Evolutionary conservation across 2,888 invertebrate genomes (phyloP).

Genomic region (Tipula unca): DNA sequence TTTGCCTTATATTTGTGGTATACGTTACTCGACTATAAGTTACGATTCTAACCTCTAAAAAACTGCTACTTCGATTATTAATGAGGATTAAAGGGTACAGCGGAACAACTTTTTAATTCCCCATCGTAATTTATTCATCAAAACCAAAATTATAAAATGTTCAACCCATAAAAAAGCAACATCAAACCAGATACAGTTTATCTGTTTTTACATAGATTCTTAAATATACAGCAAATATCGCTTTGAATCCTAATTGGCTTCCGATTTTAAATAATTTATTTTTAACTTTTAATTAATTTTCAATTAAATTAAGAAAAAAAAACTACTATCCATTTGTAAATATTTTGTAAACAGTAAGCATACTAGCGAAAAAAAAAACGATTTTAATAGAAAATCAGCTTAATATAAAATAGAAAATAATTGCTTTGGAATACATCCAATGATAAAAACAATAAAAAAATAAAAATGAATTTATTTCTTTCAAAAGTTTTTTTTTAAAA

Average conservation of each 20-base stretch:
- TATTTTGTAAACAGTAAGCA: background rate
- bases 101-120: too few relatives aligned
- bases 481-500: background rate
- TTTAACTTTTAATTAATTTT: background rate
- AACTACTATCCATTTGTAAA: background rate
- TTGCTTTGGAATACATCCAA: background rate
- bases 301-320: background rate
- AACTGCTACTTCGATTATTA: too few relatives aligned
- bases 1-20: too few relatives aligned
- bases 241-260: background rate
- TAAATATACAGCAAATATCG: too few relatives aligned
- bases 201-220: too few relatives aligned
- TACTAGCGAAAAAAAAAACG: background rate
- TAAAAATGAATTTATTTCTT: background rate
- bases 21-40: too few relatives aligned
- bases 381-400: background rate
- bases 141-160: too few relatives aligned
- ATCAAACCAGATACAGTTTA: too few relatives aligned
- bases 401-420: background rate
- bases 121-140: too few relatives aligned
- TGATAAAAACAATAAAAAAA: background rate
- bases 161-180: too few relatives aligned
- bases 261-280: background rate
- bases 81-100: too few relatives aligned
- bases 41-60: too few relatives aligned